Evolutionary conservation across 1,140 invertebrate species (phyloP), one percentile per base, ranked within the genome.

Genomic region (Zaprionus lachaisei): DNA sequence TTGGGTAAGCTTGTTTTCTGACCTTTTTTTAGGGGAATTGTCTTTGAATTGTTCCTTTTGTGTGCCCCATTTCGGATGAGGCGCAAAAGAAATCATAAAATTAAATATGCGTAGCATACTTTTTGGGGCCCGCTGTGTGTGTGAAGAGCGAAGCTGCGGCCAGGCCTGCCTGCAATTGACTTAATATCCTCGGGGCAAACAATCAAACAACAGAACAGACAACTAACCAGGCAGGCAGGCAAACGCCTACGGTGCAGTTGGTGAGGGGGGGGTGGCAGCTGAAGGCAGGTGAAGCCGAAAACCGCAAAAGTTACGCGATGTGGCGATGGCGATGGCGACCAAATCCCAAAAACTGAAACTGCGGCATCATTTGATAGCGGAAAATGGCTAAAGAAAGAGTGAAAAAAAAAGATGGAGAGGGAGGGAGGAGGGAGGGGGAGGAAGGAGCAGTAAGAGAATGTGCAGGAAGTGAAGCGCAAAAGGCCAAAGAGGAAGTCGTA

Each of bases 151-250:
- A 34, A 11, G 31, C 38, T 41, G 15, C 38, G 14, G 38, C 14
- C 12, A n/a, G 12, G 38, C 17, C 34, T 38, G 56, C 20, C 70
- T 85, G 76, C 81, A 90, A 82, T 90, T 89, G 85, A 90, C 81
- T 89, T 83, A 83, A 89, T 83, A 87, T 87, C 71, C 81, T 71
- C 83, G 74, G 86, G 85, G 85, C 81, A 84, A 84, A 90, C 85
- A 89, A 89, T 87, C 78, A 84, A 73, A 64, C 70, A 69, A 66
- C 69, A 49, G 64, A 69, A 66, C 69, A 49, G 64, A 44, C 65
- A 61, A 62, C 67, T 64, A 71, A 72, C 44, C 68, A 55, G 69
- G 70, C 81, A 15, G 31, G 17, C 14, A n/a, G 38, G 22, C 14
- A 51, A 34, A 58, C 9, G 47, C 6, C 17, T 60, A 47, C 28